These are phyloP conservation scores for Camponotus floridanus DNA, from an alignment of 1,140 invertebrate genomes.

Conservation along the genomic window DNA sequence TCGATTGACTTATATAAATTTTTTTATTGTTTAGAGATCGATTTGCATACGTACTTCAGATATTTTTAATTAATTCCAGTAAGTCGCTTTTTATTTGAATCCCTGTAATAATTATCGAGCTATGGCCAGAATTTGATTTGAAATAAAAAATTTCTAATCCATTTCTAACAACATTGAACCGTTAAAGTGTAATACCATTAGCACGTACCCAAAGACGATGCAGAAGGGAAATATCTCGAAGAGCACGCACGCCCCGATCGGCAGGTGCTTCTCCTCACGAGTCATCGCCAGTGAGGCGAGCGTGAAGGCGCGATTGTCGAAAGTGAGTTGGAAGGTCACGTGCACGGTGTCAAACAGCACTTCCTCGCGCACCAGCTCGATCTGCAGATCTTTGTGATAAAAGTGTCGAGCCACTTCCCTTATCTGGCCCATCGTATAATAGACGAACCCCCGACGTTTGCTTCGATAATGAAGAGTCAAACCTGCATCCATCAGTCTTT, in stretches of 20 bases:
- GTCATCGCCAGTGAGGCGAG: conserved; percentile 93
- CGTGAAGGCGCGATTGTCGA: conserved; percentile 96
- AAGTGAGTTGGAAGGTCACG: conserved; percentile 96
- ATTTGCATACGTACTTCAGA: not conserved
- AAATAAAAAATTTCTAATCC: not conserved
- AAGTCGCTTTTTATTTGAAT: not conserved
- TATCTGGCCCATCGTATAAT: conserved; percentile 99
- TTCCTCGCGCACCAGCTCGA: conserved; percentile 95
- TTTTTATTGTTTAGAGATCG: not conserved
- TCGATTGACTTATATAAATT: conserved; percentile 72
- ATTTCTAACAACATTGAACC: not conserved
- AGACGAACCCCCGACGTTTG: conserved; percentile 96
- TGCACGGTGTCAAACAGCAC: conserved; percentile 96
- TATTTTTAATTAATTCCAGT: not conserved
- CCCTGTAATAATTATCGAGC: not conserved
- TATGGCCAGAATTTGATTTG: not conserved
- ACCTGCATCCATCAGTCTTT: conserved; percentile 85
- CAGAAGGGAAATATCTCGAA: conserved; percentile 99
- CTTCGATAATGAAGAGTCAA: conserved; percentile 97
- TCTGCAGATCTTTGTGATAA: conserved; percentile 97
- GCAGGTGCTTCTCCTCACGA: conserved; percentile 94
- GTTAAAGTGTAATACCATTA: not conserved
- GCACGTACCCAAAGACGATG: conserved; percentile 95
- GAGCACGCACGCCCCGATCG: conserved; percentile 94
- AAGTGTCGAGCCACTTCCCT: conserved; percentile 96